Base-by-base conservation (phyloP, 2,113 vertebrate species). In the Argyrosomus japonicus region DNA sequence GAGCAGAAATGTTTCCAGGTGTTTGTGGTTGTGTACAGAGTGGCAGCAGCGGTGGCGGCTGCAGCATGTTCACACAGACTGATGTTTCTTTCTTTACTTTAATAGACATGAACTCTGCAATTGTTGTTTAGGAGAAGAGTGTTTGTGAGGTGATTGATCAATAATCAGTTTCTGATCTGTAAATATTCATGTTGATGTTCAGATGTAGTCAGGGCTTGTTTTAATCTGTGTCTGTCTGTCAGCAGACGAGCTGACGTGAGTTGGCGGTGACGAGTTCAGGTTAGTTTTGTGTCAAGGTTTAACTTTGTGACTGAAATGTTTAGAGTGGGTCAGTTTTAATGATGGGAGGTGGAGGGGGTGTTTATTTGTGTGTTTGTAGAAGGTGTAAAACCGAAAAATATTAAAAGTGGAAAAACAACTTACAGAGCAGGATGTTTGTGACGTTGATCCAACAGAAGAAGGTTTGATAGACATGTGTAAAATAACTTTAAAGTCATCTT, bases 191-290 rank as follows among this genome's bases (percentile, higher is more conserved):
- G 27, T 77, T 56, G 70, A 64, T 51, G 75, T 88, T 81, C 32
- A 95, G 93, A 95, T 94, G 94, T 97, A 97, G 97, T 96, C 96
- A 95, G 94, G 96, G 48, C 19, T 77, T 95, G 94, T 95, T 95
- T 96, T 94, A 25, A 77, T 67, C 51, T 32, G 21, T 69, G 32
- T 48, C 60, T 25, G 68, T 58, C 76, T 65, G 32, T 68, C 74
- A 85, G 29, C 63, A 29, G 43, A 45, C 11, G 5, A 78, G 47
- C 56, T 43, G 56, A 78, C 4, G 25, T 94, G 93, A 96, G 95
- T 95, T 93, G 92, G 92, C 93, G 95, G 93, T 93, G 95, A 95
- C 2, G 93, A 94, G 92, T 40, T 84, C 58, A 18, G 68, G 23
- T 80, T 87, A 74, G 72, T n/a, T 74, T 64, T 67, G 68, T 88